Evolutionary conservation across 1,140 invertebrate species (phyloP).

Genomic region (Chymomyza costata): DNA sequence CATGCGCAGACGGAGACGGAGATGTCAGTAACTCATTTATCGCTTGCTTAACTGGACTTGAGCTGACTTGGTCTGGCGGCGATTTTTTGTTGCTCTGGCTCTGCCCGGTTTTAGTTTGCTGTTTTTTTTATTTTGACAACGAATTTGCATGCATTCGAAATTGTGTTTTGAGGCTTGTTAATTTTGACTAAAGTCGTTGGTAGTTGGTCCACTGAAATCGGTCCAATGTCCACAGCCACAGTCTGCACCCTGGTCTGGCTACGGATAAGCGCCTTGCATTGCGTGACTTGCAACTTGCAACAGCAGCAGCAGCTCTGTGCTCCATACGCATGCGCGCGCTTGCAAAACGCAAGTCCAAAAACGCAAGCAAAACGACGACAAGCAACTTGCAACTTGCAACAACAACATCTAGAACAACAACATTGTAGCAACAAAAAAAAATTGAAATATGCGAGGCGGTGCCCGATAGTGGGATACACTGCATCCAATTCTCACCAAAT

Average conservation of each 20-base stretch:
- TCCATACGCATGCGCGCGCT: conserved; percentile 70
- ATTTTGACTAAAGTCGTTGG: conserved; percentile 64
- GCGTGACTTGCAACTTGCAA: conserved; percentile 53
- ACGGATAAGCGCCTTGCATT: conserved; percentile 31
- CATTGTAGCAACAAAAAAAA: conserved; percentile 9
- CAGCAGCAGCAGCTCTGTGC: conserved; percentile 31
- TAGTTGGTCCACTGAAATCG: conserved; percentile 27
- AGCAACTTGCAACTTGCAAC: conserved; percentile 10
- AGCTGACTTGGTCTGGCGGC: background rate
- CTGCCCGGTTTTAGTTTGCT: conserved; percentile 1
- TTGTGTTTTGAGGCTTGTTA: conserved; percentile 73
- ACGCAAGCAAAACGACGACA: conserved; percentile 30
- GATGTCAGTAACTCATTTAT: conserved; percentile 71
- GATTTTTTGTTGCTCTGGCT: conserved; percentile 23
- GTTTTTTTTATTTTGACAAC: conserved; percentile 58
- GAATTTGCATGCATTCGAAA: conserved; percentile 73
- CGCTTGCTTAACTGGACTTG: conserved; percentile 60
- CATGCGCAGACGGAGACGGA: conserved; percentile 40
- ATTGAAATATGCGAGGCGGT: too few species aligned
- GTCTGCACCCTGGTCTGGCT: conserved; percentile 13
- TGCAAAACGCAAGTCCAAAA: conserved; percentile 64
- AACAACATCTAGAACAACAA: conserved; percentile 18
- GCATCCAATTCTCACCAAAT: too few species aligned
- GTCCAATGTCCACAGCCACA: too few species aligned
- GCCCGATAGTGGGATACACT: too few species aligned